A percentile compares a stretch with the other conserved stretches of the same genome.
Conservation (phyloP, 1,140 invertebrate species). For the Drosophila lini region DNA sequence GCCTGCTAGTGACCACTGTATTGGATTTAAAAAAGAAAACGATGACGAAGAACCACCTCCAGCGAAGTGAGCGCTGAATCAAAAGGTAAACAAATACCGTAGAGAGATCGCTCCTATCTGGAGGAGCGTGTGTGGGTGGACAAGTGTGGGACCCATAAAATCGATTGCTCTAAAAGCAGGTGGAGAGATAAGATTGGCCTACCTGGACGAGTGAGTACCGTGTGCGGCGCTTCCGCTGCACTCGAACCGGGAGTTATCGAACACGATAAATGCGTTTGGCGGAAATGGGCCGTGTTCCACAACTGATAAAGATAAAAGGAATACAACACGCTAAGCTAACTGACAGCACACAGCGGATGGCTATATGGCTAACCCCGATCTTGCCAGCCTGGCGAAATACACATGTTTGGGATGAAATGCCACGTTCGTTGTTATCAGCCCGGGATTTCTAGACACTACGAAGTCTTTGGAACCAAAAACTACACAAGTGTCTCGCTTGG, state of each 20-base stretch:
- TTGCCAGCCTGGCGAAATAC: constrained; percentile 13
- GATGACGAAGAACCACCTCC: constrained; percentile 26
- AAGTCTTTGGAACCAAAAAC: background rate
- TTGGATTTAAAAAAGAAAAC: background rate
- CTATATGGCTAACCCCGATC: constrained; percentile 16
- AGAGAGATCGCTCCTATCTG: constrained; percentile 3
- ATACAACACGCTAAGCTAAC: constrained; percentile 3
- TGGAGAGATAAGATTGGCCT: constrained; percentile 27
- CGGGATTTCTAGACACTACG: background rate
- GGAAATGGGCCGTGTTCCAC: constrained; percentile 26
- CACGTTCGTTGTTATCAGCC: constrained; percentile 15
- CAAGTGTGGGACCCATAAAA: constrained; percentile 25
- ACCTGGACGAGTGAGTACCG: constrained; percentile 7
- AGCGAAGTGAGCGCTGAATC: constrained; percentile 17
- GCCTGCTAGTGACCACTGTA: constrained; percentile 3
- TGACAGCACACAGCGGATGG: background rate
- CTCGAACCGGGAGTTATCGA: constrained; percentile 20
- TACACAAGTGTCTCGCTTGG: background rate
- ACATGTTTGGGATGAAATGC: background rate
- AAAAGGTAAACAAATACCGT: constrained; percentile 30
- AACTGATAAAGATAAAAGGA: constrained; percentile 11
- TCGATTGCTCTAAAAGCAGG: constrained; percentile 27
- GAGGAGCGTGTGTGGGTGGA: constrained; percentile 9
- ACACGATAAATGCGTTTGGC: constrained; percentile 34
- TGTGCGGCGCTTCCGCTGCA: constrained; percentile 35